These are phyloP conservation scores for Thaumatotibia leucotreta DNA, from an alignment of 1,140 invertebrate species.

Conservation along the genomic window DNA sequence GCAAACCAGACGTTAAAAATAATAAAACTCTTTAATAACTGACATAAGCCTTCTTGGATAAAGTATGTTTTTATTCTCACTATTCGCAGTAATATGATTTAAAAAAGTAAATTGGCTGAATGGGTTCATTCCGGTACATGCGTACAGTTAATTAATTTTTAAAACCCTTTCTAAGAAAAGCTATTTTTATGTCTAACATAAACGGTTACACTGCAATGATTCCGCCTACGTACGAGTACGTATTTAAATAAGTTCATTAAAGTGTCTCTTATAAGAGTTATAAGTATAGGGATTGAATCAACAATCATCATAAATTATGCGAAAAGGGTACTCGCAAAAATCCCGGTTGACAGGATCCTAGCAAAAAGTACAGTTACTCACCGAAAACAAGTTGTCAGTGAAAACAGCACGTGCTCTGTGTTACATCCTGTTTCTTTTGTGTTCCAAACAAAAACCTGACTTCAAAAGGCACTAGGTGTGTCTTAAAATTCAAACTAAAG, in stretches of 20 bases:
- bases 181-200: no score
- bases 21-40: not conserved
- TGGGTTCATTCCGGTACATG: not conserved
- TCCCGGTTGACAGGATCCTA: not conserved
- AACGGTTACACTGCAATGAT: no score
- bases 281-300: no score
- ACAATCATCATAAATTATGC: no score
- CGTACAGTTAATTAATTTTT: no score
- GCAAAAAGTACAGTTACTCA: conserved; percentile 25
- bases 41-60: not conserved
- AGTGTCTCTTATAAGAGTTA: no score
- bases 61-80: no score
- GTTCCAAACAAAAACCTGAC: conserved; percentile 7
- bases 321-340: no score
- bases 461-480: conserved; percentile 50
- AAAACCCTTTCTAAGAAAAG: no score
- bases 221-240: no score
- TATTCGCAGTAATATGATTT: no score
- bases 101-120: not conserved
- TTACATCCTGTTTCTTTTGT: conserved; percentile 42
- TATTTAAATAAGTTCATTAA: no score
- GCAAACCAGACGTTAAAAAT: not conserved
- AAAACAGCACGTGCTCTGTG: conserved; percentile 32
- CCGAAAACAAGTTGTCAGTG: conserved; percentile 18
- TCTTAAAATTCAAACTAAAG: conserved; percentile 52